Conservation (phyloP, 2,113 vertebrate genomes). For the Naja naja region DNA sequence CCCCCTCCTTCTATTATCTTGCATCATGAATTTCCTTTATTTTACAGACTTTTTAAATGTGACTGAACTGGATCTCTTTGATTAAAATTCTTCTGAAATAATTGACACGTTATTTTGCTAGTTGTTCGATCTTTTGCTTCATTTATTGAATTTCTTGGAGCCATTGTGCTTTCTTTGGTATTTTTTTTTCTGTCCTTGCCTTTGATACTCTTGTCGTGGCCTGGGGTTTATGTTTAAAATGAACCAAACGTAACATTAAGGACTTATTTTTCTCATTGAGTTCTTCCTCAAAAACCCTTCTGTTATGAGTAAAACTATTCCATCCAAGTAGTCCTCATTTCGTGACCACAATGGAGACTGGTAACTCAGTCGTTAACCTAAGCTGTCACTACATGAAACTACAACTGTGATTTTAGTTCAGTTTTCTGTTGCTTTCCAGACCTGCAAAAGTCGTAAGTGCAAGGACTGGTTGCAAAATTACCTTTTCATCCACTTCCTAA, state of each 20-base stretch:
- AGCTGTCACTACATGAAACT: not conserved
- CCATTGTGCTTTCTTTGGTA: not conserved
- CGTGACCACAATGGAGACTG: not conserved
- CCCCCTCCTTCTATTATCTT: not conserved
- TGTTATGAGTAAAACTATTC: not conserved
- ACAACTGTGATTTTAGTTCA: not conserved
- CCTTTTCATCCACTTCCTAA: not conserved
- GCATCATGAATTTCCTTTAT: not conserved
- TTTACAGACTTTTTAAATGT: not conserved
- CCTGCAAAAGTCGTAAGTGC: not conserved
- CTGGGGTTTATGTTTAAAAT: not conserved
- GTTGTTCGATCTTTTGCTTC: not conserved
- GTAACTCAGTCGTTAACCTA: not conserved
- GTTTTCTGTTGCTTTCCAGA: not conserved
- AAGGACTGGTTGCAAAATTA: not conserved
- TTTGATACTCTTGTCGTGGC: not conserved
- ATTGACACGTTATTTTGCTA: not conserved
- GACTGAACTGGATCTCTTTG: conserved; percentile 12
- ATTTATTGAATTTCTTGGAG: conserved; percentile 1
- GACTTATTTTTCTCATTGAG: not conserved
- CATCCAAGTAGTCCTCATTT: not conserved
- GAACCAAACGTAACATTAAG: not conserved
- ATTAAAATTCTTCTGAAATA: conserved; percentile 12
- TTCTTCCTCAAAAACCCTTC: not conserved
- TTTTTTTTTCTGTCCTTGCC: not conserved